Conservation (phyloP, 2,113 vertebrate species). For the Tragelaphus buxtoni region DNA sequence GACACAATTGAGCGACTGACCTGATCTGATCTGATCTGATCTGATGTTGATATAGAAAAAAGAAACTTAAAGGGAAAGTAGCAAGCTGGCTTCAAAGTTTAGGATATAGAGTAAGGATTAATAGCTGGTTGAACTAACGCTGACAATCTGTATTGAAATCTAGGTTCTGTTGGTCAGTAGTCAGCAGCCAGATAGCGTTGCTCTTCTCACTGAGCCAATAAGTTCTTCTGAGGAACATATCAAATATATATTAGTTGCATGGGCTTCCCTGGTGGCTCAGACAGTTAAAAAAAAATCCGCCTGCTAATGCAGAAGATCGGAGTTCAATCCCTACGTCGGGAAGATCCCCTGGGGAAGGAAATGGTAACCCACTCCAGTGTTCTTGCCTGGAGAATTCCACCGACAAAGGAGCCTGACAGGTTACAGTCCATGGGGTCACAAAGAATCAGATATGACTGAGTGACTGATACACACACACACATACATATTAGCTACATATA, state of each 20-base stretch:
- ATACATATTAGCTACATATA: too few species aligned
- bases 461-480: background rate
- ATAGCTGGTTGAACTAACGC: fast-evolving
- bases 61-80: background rate
- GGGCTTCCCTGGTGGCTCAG: background rate
- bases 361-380: background rate
- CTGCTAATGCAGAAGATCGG: background rate
- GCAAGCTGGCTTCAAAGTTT: background rate
- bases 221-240: background rate
- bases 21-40: too few species aligned
- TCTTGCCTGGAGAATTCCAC: background rate
- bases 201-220: background rate
- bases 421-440: background rate
- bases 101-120: background rate
- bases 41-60: fast-evolving
- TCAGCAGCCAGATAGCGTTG: background rate
- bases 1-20: too few species aligned
- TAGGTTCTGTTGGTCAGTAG: fast-evolving
- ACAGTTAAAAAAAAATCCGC: background rate
- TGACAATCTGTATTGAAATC: fast-evolving
- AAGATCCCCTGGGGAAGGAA: background rate
- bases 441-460: background rate
- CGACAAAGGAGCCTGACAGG: background rate
- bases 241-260: background rate
- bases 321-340: background rate